Conservation (phyloP, 2,888 invertebrate genomes). For the Gryllus longicercus region DNA sequence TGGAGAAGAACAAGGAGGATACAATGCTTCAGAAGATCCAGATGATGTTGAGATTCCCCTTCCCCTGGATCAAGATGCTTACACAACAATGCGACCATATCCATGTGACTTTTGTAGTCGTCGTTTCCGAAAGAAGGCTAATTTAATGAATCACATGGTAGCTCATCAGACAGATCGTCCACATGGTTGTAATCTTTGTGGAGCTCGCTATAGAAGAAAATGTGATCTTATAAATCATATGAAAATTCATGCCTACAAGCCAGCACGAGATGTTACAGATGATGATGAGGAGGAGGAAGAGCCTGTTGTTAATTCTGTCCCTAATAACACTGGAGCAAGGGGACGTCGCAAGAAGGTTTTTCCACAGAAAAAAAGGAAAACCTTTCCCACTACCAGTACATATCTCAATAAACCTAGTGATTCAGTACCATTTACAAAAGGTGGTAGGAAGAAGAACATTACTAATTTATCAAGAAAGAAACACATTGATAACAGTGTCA, state of each 20-base stretch:
- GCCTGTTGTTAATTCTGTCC: conserved; percentile 41
- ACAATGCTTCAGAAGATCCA: conserved; percentile 30
- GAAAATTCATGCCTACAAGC: conserved; percentile 75
- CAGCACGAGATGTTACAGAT: conserved; percentile 54
- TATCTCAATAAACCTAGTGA: conserved; percentile 36
- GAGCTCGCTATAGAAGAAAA: conserved; percentile 73
- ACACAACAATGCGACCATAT: conserved; percentile 72
- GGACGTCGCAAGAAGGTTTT: conserved; percentile 45
- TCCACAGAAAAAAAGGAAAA: conserved; percentile 47
- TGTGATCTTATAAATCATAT: conserved; percentile 79
- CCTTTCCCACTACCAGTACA: conserved; percentile 41
- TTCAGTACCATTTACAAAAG: conserved; percentile 38
- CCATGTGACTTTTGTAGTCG: conserved; percentile 84
- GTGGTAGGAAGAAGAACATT: conserved; percentile 40
- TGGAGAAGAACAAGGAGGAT: conserved; percentile 21
- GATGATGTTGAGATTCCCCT: conserved; percentile 72
- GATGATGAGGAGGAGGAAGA: conserved; percentile 27
- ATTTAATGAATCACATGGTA: conserved; percentile 82
- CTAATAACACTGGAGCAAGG: conserved; percentile 44
- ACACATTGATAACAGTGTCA: conserved; percentile 41
- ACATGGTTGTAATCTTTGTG: conserved; percentile 78
- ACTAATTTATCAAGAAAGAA: conserved; percentile 41
- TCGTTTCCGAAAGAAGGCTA: conserved; percentile 77
- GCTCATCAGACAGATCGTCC: conserved; percentile 81
- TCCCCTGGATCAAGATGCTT: conserved; percentile 70